A percentile compares a stretch with the other conserved stretches of the same genome.
Conservation (phyloP, 2,113 vertebrate genomes). For the Xenopus borealis region DNA sequence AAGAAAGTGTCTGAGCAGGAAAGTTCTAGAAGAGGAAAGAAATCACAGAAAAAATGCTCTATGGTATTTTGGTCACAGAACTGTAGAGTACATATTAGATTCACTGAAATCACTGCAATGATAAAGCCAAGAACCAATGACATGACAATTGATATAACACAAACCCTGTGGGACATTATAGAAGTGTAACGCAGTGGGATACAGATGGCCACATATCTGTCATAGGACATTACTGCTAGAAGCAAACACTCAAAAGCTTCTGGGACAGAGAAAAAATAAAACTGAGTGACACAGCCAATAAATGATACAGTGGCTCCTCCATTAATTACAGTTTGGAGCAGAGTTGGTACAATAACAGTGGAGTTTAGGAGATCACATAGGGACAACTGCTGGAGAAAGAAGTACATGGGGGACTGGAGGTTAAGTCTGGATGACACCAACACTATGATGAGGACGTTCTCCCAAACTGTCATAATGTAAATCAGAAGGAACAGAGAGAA, state of each 20-base stretch:
- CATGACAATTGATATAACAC: not conserved
- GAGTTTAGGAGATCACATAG: conserved; percentile 48
- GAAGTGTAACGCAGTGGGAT: conserved; percentile 17
- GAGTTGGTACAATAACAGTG: conserved; percentile 49
- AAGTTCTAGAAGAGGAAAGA: conserved; percentile 52
- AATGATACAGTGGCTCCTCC: conserved; percentile 6
- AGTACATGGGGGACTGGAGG: conserved; percentile 51
- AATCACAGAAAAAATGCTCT: conserved; percentile 57
- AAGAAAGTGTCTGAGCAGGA: conserved; percentile 48
- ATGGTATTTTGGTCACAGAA: conserved; percentile 35
- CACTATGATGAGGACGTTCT: conserved; percentile 39
- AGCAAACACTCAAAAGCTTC: conserved; percentile 39
- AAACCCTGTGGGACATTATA: conserved; percentile 13
- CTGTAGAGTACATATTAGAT: conserved; percentile 11
- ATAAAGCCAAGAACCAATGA: conserved; percentile 1
- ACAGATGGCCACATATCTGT: conserved; percentile 34
- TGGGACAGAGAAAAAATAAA: conserved; percentile 48
- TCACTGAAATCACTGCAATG: not conserved
- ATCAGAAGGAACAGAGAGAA: conserved; percentile 27
- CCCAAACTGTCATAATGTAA: conserved; percentile 40
- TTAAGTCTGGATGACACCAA: conserved; percentile 24
- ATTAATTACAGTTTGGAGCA: conserved; percentile 26
- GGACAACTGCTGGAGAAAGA: conserved; percentile 50
- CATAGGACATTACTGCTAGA: conserved; percentile 39
- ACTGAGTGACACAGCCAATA: conserved; percentile 32